Conservation (phyloP, 92 coral and sea anemone species). For the Palythoa caribaeorum region DNA sequence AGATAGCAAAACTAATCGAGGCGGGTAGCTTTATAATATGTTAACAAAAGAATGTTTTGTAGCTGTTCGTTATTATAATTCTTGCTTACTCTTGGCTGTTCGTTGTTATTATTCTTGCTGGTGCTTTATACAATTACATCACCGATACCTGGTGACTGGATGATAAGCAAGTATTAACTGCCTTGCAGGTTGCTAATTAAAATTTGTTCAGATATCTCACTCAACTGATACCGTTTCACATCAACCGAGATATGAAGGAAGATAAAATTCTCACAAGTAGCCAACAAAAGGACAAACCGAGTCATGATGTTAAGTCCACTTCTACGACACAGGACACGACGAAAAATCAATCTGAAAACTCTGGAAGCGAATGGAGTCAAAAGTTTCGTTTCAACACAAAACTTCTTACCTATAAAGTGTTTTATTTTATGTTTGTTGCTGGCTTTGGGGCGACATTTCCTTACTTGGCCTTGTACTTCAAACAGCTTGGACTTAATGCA, state of each 20-base stretch:
- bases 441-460: conserved; percentile 98
- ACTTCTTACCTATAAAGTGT: conserved; percentile 85
- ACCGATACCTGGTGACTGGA: no score
- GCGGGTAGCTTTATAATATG: no score
- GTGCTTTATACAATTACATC: no score
- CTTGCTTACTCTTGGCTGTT: no score
- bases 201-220: no score
- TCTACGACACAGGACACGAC: not conserved
- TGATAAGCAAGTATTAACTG: no score
- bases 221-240: not conserved
- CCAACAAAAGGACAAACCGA: not conserved
- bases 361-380: conserved; percentile 31
- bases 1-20: no score
- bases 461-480: conserved; percentile 92
- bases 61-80: no score
- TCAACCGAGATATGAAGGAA: not conserved
- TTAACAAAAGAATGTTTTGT: no score
- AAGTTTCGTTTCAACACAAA: conserved; percentile 60
- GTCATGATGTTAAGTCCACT: not conserved
- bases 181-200: no score
- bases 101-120: no score
- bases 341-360: not conserved
- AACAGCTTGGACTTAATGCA: conserved; percentile 92
- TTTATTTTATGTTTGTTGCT: conserved; percentile 93
- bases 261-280: not conserved